Evolutionary conservation across 2,797 vertebrate genomes (phyloP), one percentile per base, ranked within the genome.

Genomic region (Eidolon dupreanum): DNA sequence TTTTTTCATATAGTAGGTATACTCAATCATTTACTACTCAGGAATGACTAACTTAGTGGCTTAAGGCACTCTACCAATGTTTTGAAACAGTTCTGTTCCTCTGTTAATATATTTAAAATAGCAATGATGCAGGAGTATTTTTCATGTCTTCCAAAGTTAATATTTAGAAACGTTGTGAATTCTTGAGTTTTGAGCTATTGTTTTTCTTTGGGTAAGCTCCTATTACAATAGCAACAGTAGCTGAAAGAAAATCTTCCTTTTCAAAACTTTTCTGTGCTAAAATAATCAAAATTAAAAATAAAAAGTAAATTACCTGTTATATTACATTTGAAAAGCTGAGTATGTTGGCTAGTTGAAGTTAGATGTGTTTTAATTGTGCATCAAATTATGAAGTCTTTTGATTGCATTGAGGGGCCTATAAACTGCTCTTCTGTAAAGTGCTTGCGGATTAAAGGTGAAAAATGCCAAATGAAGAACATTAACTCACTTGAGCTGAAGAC

Each of bases 401-500:
- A 95, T 26, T 94, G 7, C 1, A 51, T 0, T 33, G 10, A 81
- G 6, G 68, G 8, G 11, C 31, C 49, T 90, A 17, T 66, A 95
- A 46, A 55, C 22, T 70, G 31, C 9, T 53, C 97, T 95, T 81
- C 85, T 88, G 73, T 78, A 90, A 97, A 97, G 19, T 68, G n/a
- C 83, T 1, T 73, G 55, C 36, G 95, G 74, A 85, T 95, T 16
- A 55, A 7, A 86, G 92, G 24, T 96, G 61, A 95, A 70, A 97
- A 77, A 63, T 41, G 8, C 13, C 57, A 55, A 63, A 88, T 63
- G 73, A 73, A 93, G 59, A 81, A 75, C 9, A 11, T 9, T 66
- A 91, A 89, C 66, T 97, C 71, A 41, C 59, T 95, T 24, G 70
- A 97, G 71, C 83, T 97, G 59, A 95, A 97, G 78, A 74, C 0